Evolutionary conservation across 2,113 vertebrate genomes (phyloP).

Genomic region (Diphyllodes magnificus): DNA sequence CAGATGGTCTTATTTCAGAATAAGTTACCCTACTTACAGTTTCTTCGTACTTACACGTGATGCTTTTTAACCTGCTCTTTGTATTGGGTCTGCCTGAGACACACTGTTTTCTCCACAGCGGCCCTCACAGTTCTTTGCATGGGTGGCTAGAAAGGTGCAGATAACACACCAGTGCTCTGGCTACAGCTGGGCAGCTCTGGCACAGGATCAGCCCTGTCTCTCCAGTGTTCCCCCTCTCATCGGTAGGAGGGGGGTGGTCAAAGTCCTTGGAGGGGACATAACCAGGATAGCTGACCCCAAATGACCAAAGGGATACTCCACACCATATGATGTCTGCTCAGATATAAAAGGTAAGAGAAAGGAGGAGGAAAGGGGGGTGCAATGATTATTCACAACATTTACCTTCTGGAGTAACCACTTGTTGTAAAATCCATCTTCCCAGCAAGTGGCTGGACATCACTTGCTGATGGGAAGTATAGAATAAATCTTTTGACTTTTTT

Average conservation of each 20-base stretch:
- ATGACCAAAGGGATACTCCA: not conserved
- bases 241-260: fast-evolving
- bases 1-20: not conserved
- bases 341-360: not conserved
- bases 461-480: not conserved
- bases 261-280: not conserved
- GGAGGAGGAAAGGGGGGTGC: not conserved
- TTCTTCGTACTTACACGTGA: not conserved
- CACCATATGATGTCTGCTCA: fast-evolving
- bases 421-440: not conserved
- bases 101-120: not conserved
- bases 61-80: not conserved
- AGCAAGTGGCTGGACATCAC: fast-evolving
- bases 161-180: not conserved
- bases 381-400: not conserved
- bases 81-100: not conserved
- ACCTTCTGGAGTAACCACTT: not conserved
- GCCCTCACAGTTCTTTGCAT: not conserved
- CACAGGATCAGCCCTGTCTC: not conserved
- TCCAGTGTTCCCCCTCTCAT: not conserved
- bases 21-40: fast-evolving
- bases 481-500: not conserved
- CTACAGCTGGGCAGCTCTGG: not conserved
- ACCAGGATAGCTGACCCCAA: not conserved
- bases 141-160: not conserved